Conservation (phyloP, 2,888 invertebrate species). For the Drosophila atroscutellata region DNA sequence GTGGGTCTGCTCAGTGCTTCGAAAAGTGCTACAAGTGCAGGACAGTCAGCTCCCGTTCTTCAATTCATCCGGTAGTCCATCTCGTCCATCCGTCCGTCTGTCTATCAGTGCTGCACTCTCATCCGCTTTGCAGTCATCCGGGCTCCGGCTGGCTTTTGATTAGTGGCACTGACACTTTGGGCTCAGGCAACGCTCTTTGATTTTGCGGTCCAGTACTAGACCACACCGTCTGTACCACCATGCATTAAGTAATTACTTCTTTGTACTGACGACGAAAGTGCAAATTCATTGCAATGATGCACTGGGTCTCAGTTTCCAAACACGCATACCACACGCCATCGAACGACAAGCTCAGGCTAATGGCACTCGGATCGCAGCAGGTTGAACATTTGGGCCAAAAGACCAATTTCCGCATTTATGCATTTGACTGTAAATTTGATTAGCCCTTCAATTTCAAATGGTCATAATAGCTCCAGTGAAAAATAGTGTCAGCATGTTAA, state of each 20-base stretch:
- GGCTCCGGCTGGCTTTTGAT: slow-evolving; percentile 62
- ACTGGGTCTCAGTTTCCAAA: slow-evolving; percentile 14
- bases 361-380: background rate
- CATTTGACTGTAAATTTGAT: slow-evolving; percentile 5
- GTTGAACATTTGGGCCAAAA: background rate
- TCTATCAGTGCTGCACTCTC: slow-evolving; percentile 29
- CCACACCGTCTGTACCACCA: slow-evolving; percentile 18
- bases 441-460: background rate
- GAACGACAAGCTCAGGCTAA: background rate
- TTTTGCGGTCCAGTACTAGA: slow-evolving; percentile 59
- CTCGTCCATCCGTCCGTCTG: slow-evolving; percentile 20
- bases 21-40: slow-evolving; percentile 67
- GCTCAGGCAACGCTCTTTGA: slow-evolving; percentile 59
- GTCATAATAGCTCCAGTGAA: background rate
- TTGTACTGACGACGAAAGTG: slow-evolving; percentile 67
- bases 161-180: slow-evolving; percentile 60
- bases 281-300: slow-evolving; percentile 76
- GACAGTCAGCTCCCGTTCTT: slow-evolving; percentile 31
- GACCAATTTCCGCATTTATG: background rate
- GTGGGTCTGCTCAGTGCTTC: slow-evolving; percentile 58
- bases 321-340: slow-evolving; percentile 30
- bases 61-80: slow-evolving; percentile 29
- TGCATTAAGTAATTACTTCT: slow-evolving; percentile 80
- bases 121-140: slow-evolving; percentile 43
- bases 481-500: background rate